Evolutionary conservation across 2,113 vertebrate species (phyloP).

Genomic region (Protobothrops flavoviridis): DNA sequence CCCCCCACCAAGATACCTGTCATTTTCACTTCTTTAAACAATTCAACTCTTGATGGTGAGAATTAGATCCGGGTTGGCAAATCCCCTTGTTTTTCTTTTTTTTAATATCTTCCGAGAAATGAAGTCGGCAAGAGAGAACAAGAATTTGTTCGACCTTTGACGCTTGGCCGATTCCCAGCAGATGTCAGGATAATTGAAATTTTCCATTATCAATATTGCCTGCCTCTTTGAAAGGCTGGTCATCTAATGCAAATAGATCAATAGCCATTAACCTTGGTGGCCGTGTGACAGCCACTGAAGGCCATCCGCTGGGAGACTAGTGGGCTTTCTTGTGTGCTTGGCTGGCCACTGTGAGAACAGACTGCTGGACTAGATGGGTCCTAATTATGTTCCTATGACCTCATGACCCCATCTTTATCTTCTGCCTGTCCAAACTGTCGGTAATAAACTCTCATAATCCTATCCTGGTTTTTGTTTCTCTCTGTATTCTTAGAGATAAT

Average conservation of each 20-base stretch:
- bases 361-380: neutral
- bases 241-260: neutral
- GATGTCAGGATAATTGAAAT: neutral
- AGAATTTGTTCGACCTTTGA: neutral
- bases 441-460: neutral
- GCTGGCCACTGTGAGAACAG: neutral
- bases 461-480: neutral
- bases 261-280: neutral
- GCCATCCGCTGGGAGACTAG: neutral
- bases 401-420: neutral
- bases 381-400: neutral
- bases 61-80: neutral
- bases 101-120: neutral
- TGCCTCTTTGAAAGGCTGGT: neutral
- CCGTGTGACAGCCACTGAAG: neutral
- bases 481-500: neutral
- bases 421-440: neutral
- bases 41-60: neutral
- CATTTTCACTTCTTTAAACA: neutral
- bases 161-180: neutral
- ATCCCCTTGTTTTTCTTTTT: neutral
- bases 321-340: neutral
- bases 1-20: neutral
- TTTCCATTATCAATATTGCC: neutral
- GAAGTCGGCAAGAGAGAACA: neutral